A percentile compares a stretch with the other conserved stretches of the same genome.
These are phyloP conservation scores for Ibidorhyncha struthersii DNA, from an alignment of 2,113 vertebrate genomes.

Conservation along the genomic window DNA sequence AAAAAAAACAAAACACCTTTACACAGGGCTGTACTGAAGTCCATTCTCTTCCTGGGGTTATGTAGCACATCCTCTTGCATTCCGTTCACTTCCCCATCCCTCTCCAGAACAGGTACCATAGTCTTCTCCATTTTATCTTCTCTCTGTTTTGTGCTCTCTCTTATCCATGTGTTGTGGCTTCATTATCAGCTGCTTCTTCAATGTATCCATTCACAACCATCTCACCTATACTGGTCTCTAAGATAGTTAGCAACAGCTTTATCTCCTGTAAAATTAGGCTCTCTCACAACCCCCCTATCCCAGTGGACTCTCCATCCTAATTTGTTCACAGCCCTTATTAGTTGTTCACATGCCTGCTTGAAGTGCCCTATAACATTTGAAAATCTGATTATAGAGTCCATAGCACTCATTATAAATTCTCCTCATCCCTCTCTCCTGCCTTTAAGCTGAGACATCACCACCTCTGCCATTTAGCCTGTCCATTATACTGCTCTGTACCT, in stretches of 20 bases:
- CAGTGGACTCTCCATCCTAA: neutral
- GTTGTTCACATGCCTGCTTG: neutral
- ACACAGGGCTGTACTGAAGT: neutral
- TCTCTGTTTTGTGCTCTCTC: neutral
- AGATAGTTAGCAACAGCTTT: neutral
- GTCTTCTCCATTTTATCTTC: neutral
- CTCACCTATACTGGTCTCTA: neutral
- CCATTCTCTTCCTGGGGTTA: neutral
- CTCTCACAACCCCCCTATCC: neutral
- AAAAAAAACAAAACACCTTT: neutral
- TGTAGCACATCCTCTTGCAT: neutral
- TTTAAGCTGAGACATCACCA: neutral
- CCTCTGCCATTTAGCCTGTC: neutral
- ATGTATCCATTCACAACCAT: neutral
- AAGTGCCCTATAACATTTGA: conserved; percentile 21
- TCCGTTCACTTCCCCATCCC: neutral
- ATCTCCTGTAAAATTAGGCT: neutral
- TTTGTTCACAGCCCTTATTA: neutral
- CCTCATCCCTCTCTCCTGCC: neutral
- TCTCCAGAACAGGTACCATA: neutral
- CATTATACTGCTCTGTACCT: neutral
- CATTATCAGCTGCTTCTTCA: neutral
- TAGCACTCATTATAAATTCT: neutral
- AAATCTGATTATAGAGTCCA: conserved; percentile 14
- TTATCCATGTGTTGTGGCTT: neutral